Evolutionary conservation across 2,113 vertebrate genomes (phyloP).

Genomic region (Herpailurus yagouaroundi): DNA sequence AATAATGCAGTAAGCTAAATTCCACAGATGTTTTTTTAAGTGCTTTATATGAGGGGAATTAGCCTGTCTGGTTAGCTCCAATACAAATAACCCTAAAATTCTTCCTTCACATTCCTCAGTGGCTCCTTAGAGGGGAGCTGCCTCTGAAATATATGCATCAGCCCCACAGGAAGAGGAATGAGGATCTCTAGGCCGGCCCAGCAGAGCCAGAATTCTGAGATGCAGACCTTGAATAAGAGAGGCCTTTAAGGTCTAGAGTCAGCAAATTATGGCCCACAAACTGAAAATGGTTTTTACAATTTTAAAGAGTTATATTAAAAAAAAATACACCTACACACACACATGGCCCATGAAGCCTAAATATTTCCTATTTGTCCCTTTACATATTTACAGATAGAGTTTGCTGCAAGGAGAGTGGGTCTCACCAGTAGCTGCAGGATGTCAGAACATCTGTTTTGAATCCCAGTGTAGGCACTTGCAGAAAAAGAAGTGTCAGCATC

Average conservation of each 20-base stretch:
- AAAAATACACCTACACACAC: not conserved
- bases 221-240: not conserved
- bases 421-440: not conserved
- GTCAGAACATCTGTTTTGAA: not conserved
- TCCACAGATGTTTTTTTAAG: constrained; percentile 68
- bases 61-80: constrained; percentile 47
- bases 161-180: not conserved
- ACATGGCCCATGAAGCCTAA: not conserved
- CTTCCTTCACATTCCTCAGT: constrained; percentile 49
- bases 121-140: not conserved
- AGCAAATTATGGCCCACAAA: not conserved
- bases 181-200: not conserved
- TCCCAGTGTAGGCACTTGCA: not conserved
- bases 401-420: not conserved
- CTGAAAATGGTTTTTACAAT: not conserved
- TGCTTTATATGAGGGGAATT: constrained; percentile 49
- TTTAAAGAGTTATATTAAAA: not conserved
- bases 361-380: not conserved
- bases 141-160: not conserved
- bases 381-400: not conserved
- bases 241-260: not conserved
- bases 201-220: not conserved
- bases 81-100: constrained; percentile 55
- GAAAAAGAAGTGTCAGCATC: not conserved
- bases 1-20: constrained; percentile 57